Evolutionary conservation across 2,113 vertebrate genomes (phyloP).

Genomic region (Himantopus leucocephalus): DNA sequence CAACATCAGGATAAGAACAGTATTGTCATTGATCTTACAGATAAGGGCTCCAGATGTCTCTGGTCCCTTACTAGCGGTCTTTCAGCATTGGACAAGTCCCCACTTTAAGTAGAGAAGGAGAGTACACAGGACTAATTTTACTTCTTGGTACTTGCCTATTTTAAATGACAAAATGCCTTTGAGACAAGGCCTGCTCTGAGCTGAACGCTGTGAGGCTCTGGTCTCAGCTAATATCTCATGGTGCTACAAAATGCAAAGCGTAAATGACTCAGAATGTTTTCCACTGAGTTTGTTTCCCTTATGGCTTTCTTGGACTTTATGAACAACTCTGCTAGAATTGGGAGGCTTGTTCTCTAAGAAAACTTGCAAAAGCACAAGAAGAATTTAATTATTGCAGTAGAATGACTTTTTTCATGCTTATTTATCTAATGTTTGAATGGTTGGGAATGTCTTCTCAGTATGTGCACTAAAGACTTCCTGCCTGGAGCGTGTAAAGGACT

Average conservation of each 20-base stretch:
- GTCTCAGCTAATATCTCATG: background rate
- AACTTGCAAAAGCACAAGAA: slow-evolving; percentile 33
- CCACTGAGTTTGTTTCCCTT: background rate
- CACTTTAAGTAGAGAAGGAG: background rate
- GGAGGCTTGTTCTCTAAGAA: background rate
- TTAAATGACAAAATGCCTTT: background rate
- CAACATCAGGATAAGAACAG: background rate
- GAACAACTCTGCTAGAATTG: background rate
- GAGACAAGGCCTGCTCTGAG: background rate
- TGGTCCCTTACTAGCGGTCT: background rate
- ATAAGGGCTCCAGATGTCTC: background rate
- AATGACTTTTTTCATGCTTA: background rate
- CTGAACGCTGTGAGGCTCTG: background rate
- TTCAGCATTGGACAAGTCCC: background rate
- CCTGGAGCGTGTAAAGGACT: slow-evolving; percentile 44
- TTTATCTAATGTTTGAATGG: slow-evolving; percentile 48
- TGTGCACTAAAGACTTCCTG: slow-evolving; percentile 62
- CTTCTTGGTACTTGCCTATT: background rate
- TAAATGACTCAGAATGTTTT: background rate
- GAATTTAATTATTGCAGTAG: slow-evolving; percentile 34
- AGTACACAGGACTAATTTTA: background rate
- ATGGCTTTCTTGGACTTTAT: background rate
- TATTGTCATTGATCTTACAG: background rate
- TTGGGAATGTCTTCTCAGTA: slow-evolving; percentile 45
- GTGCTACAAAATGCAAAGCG: background rate